Evolutionary conservation across 2,113 vertebrate species (phyloP).

Genomic region (Ictalurus punctatus): DNA sequence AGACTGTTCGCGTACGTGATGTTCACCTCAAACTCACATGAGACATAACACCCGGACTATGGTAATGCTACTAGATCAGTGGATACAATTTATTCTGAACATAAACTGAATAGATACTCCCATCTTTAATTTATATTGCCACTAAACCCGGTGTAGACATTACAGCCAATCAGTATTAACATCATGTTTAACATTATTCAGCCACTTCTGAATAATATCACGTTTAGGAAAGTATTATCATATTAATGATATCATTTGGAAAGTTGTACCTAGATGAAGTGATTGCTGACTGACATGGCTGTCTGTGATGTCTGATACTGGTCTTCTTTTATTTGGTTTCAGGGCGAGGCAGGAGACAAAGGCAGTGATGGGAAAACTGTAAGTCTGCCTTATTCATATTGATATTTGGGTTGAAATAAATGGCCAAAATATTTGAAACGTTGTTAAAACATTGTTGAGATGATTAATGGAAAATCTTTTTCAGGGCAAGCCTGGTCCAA

Average conservation of each 20-base stretch:
- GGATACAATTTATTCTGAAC: not conserved
- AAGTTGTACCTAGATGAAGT: not conserved
- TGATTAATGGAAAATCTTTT: not conserved
- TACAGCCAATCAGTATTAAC: not conserved
- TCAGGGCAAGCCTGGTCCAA: conserved; percentile 73
- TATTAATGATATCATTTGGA: not conserved
- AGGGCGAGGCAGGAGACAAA: conserved; percentile 77
- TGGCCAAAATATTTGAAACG: conserved; percentile 16
- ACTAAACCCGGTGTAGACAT: not conserved
- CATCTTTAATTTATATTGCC: not conserved
- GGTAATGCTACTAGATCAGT: not conserved
- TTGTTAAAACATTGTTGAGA: not conserved
- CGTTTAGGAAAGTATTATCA: not conserved
- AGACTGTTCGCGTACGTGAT: not conserved
- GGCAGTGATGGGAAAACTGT: conserved; percentile 81
- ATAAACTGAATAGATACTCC: not conserved
- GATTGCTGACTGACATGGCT: not conserved
- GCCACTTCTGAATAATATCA: not conserved
- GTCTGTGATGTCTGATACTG: conserved; percentile 32
- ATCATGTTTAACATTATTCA: not conserved
- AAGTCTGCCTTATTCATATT: conserved; percentile 59
- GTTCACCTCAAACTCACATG: not conserved
- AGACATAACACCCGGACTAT: not conserved
- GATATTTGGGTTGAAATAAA: not conserved
- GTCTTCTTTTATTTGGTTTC: conserved; percentile 46